A percentile compares a stretch with the other conserved stretches of the same genome.
These are phyloP conservation scores for Chrysolina americana DNA, from an alignment of 2,888 invertebrate species.

Conservation along the genomic window DNA sequence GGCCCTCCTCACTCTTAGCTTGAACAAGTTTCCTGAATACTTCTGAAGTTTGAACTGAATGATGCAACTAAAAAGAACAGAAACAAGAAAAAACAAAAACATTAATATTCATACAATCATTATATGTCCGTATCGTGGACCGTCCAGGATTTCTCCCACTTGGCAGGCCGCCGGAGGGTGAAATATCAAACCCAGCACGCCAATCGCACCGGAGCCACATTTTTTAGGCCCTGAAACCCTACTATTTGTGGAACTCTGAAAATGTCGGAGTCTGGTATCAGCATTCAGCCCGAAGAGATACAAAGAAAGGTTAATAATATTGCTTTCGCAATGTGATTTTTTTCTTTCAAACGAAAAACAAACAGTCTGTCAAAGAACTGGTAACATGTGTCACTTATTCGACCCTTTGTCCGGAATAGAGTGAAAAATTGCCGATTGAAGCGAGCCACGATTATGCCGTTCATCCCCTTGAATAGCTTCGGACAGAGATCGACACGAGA, in stretches of 20 bases:
- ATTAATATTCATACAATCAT: no score
- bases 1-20: no score
- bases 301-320: constrained; percentile 16
- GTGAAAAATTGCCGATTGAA: constrained; percentile 14
- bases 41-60: no score
- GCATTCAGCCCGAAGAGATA: background rate
- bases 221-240: background rate
- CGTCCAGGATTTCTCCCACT: background rate
- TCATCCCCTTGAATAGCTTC: constrained; percentile 8
- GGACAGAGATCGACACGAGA: background rate
- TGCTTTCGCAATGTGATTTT: background rate
- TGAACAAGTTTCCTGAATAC: no score
- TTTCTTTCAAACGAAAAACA: constrained; percentile 12
- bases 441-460: constrained; percentile 16
- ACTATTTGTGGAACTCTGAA: background rate
- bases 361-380: constrained; percentile 21
- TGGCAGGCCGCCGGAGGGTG: background rate
- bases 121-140: no score
- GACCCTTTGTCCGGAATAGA: constrained; percentile 20
- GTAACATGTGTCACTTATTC: constrained; percentile 24
- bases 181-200: background rate
- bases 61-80: no score
- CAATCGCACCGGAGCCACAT: background rate
- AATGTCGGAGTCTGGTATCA: background rate
- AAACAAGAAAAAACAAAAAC: no score